Conservation (phyloP, 2,888 invertebrate species). For the Leucoma salicis region DNA sequence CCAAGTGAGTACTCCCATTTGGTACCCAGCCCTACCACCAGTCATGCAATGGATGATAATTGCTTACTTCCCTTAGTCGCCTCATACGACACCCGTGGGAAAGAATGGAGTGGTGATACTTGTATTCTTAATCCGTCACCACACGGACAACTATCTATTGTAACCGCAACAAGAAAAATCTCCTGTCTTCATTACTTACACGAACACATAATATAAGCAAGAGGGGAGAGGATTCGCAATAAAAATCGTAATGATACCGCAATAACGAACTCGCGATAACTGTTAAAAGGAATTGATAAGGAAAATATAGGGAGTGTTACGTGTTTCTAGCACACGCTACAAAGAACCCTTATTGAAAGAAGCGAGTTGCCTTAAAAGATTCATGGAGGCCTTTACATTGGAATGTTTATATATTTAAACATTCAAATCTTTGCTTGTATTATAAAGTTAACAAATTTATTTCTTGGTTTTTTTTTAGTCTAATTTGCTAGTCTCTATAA, state of each 20-base stretch:
- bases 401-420: slow-evolving; percentile 36
- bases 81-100: no score
- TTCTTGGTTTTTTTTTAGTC: no score
- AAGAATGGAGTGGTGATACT: no score
- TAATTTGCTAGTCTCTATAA: no score
- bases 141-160: no score
- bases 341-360: slow-evolving; percentile 34
- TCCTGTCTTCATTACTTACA: slow-evolving; percentile 29
- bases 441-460: no score
- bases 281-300: slow-evolving; percentile 40
- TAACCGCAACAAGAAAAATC: slow-evolving; percentile 7
- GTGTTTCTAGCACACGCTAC: slow-evolving; percentile 33
- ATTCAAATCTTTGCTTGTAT: no score
- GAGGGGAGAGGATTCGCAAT: slow-evolving; percentile 30
- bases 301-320: slow-evolving; percentile 38
- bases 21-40: no score
- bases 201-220: slow-evolving; percentile 26
- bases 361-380: slow-evolving; percentile 37
- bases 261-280: slow-evolving; percentile 41
- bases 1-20: no score
- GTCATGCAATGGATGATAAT: no score
- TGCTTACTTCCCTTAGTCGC: no score
- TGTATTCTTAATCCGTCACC: no score
- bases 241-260: slow-evolving; percentile 39
- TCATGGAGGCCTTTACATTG: slow-evolving; percentile 31